Percentiles rank a stretch among this genome's conserved stretches.
These are phyloP conservation scores for Brenthis daphne DNA, from an alignment of 2,888 invertebrate species.

Conservation along the genomic window DNA sequence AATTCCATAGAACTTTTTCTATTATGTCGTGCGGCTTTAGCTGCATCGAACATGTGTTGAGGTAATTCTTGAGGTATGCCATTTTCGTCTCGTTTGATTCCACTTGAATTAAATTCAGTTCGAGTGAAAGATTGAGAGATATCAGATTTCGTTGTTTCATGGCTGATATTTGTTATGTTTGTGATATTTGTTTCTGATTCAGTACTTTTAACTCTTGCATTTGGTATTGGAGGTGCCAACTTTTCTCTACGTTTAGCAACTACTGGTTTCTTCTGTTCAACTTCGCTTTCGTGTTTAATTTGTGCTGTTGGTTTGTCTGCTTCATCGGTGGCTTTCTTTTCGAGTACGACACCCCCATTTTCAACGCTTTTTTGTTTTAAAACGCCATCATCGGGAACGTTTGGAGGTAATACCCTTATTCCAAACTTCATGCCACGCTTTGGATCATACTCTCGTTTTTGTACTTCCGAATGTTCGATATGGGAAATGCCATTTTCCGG, in stretches of 20 bases:
- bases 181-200: slow-evolving; percentile 58
- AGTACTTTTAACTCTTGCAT: slow-evolving; percentile 67
- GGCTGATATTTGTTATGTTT: slow-evolving; percentile 44
- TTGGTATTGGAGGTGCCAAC: slow-evolving; percentile 76
- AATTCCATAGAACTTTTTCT: slow-evolving; percentile 80
- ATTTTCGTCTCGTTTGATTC: slow-evolving; percentile 82
- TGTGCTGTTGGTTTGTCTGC: slow-evolving; percentile 67
- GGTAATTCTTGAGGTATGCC: slow-evolving; percentile 87
- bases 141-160: slow-evolving; percentile 65
- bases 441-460: slow-evolving; percentile 81
- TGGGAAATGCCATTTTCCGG: slow-evolving; percentile 68
- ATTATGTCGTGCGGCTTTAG: slow-evolving; percentile 86
- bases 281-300: slow-evolving; percentile 79
- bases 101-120: slow-evolving; percentile 80
- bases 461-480: slow-evolving; percentile 75
- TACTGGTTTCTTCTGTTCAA: slow-evolving; percentile 72
- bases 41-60: slow-evolving; percentile 87
- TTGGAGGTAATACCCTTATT: slow-evolving; percentile 84
- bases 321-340: slow-evolving; percentile 67
- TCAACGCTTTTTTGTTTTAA: slow-evolving; percentile 72
- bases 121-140: slow-evolving; percentile 62
- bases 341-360: slow-evolving; percentile 64
- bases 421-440: slow-evolving; percentile 86
- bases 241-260: slow-evolving; percentile 80
- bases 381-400: slow-evolving; percentile 78